Base-by-base conservation (phyloP, 2,888 invertebrate species). In the Pseudoips prasinana region DNA sequence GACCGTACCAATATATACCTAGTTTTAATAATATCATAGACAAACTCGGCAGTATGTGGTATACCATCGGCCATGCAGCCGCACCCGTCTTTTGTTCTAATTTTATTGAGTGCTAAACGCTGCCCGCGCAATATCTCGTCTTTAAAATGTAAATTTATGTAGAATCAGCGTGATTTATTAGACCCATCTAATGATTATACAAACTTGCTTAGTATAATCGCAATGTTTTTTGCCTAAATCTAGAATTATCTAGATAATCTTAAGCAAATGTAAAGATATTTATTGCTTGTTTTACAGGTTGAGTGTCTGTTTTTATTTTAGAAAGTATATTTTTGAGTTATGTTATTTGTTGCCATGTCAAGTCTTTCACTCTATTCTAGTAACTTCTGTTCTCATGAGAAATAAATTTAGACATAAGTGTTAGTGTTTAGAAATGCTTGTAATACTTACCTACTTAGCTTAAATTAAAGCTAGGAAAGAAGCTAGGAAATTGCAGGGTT, bases 71-170 rank as follows among this genome's bases (percentile, higher is more conserved):
- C 46, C 55, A 61, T 66, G 70, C 59, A 59, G 54, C 37, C 45
- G 39, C 46, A 9, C 35, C 42, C 41, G 58, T 62, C 65, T 77
- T 79, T 81, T 73, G 72, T 75, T 78, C 70, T 71, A 73, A 75
- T 77, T 81, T 74, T 73, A 75, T 70, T 61, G 58, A 64, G 65
- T 66, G 68, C 72, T 73, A 74, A 72, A 72, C 61, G 71, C 56
- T 64, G 58, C 51, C 61, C 46, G 49, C 55, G 51, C 56, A 58
- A 54, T 58, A 62, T 52, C 72, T 25, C 33, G 38, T 45, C 57
- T 42, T 82, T 81, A 75, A 81, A 68, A 80, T 72, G 71, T 68
- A 68, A 77, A 81, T 83, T 82, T 83, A 84, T 82, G 74, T 62
- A 65, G 63, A 76, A 73, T 73, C 66, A 39, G 48, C 44, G 48